Conservation (phyloP, 35 echinoderm and acorn worm species). For the Lytechinus pictus region DNA sequence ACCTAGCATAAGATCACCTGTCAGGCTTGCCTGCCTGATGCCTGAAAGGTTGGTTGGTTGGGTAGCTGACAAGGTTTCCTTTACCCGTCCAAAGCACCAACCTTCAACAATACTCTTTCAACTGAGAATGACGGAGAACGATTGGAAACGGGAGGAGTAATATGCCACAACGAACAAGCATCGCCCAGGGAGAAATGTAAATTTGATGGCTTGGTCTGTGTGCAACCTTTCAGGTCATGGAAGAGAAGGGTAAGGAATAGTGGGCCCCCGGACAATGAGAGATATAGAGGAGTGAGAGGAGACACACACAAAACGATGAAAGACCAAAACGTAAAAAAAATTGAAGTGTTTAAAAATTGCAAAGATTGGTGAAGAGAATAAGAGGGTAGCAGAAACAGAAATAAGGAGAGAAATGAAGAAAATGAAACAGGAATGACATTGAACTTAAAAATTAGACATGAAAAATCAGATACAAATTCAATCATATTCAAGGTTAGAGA, state of each 20-base stretch:
- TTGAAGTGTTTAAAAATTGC: background rate
- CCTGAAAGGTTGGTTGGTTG: background rate
- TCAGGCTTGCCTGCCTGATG: background rate
- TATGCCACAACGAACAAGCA: conserved; percentile 45
- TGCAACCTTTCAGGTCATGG: background rate
- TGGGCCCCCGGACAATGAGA: background rate
- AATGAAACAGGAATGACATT: no score
- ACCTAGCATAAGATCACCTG: conserved; percentile 37
- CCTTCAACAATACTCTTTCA: background rate
- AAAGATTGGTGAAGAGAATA: background rate
- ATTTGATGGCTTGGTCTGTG: conserved; percentile 22
- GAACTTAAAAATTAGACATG: no score
- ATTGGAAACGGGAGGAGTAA: background rate
- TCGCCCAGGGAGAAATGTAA: conserved; percentile 37
- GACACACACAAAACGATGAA: background rate
- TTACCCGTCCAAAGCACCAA: background rate
- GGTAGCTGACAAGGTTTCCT: conserved; percentile 19
- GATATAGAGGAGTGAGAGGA: background rate
- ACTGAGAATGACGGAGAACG: background rate
- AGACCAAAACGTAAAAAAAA: background rate
- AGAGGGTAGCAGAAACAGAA: no score
- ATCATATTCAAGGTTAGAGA: background rate
- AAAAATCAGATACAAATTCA: background rate
- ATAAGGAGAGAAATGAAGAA: no score
- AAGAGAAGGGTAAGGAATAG: background rate